Evolutionary conservation across 2,113 vertebrate genomes (phyloP).

Genomic region (Aegithalos caudatus): DNA sequence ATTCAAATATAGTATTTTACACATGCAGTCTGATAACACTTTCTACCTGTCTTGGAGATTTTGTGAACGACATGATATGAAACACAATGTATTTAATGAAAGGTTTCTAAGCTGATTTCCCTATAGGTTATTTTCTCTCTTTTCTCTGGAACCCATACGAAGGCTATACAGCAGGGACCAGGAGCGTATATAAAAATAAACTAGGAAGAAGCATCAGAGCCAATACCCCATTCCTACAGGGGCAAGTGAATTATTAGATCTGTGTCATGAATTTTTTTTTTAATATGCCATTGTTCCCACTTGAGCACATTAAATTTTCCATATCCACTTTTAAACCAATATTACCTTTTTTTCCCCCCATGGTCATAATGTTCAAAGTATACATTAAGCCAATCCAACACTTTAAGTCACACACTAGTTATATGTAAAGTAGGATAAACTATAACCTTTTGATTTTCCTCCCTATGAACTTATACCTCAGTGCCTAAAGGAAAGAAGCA

Average conservation of each 20-base stretch:
- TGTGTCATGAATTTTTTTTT: constrained; percentile 77
- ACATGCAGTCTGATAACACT: constrained; percentile 73
- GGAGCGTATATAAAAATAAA: constrained; percentile 81
- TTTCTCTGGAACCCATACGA: constrained; percentile 78
- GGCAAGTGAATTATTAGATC: constrained; percentile 83
- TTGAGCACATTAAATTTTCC: constrained; percentile 79
- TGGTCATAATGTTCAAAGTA: constrained; percentile 74
- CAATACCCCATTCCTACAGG: constrained; percentile 78
- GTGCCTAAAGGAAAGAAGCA: constrained; percentile 38
- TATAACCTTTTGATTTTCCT: constrained; percentile 66
- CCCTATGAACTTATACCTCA: constrained; percentile 50
- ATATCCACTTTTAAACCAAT: constrained; percentile 79
- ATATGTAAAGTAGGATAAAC: constrained; percentile 70
- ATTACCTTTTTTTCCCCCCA: constrained; percentile 72
- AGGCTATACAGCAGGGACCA: constrained; percentile 76
- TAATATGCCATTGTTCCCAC: constrained; percentile 82
- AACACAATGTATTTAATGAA: constrained; percentile 83
- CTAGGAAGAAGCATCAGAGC: constrained; percentile 74
- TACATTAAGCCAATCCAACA: constrained; percentile 74
- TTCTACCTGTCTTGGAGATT: constrained; percentile 75
- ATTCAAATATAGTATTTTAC: constrained; percentile 79
- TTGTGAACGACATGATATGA: constrained; percentile 76
- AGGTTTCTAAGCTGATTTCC: constrained; percentile 81
- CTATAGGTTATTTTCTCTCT: constrained; percentile 81
- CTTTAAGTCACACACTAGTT: constrained; percentile 69